A percentile compares a stretch with the other conserved stretches of the same genome.
These are phyloP conservation scores for Drosophila parthenogenetica DNA, from an alignment of 2,888 invertebrate species.

Conservation along the genomic window DNA sequence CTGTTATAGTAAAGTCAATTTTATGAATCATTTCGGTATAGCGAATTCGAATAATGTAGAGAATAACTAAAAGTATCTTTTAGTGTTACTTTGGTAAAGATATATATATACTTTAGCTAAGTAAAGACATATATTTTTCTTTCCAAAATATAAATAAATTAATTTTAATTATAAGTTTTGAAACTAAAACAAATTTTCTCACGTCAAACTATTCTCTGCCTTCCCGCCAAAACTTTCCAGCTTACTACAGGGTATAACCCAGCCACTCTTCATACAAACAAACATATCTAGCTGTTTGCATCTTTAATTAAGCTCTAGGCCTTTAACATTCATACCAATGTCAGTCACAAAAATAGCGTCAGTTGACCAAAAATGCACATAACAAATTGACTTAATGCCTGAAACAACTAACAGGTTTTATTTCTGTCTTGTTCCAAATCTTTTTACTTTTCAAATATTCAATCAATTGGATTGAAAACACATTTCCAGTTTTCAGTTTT, in stretches of 20 bases:
- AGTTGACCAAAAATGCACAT: slow-evolving; percentile 30
- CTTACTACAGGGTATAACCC: no score
- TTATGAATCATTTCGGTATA: neutral
- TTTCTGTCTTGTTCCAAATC: neutral
- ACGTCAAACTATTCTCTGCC: no score
- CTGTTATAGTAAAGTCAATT: neutral
- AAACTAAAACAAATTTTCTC: no score
- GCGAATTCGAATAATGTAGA: no score
- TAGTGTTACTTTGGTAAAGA: no score
- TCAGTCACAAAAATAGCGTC: slow-evolving; percentile 16
- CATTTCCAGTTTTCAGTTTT: slow-evolving; percentile 9
- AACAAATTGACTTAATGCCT: slow-evolving; percentile 53
- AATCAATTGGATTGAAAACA: slow-evolving; percentile 26
- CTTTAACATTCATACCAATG: slow-evolving; percentile 14
- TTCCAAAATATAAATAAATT: no score
- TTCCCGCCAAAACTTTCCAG: no score
- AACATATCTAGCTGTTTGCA: neutral
- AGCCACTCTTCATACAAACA: neutral
- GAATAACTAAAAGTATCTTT: no score
- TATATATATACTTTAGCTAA: no score
- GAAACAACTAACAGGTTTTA: slow-evolving; percentile 45
- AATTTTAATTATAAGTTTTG: no score
- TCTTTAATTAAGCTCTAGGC: slow-evolving; percentile 1
- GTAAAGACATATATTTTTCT: no score
- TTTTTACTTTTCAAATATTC: slow-evolving; percentile 1